Percentiles rank a stretch among this genome's conserved stretches.
Evolutionary conservation across 1,140 invertebrate species (phyloP).

Genomic region (Polyergus mexicanus): DNA sequence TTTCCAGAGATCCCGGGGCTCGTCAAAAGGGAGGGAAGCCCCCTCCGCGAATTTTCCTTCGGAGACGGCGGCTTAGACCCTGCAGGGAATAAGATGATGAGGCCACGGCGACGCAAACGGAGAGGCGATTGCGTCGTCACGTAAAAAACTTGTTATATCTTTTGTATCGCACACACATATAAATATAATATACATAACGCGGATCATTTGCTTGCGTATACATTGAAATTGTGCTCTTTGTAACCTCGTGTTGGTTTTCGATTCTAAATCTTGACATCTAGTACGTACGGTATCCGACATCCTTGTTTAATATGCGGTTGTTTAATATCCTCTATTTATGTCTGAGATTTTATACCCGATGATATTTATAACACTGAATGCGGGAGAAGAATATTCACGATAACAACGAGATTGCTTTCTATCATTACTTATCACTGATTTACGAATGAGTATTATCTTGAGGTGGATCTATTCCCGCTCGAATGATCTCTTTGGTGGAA

Average conservation of each 20-base stretch:
- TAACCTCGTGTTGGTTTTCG: neutral
- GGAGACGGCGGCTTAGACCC: constrained; percentile 26
- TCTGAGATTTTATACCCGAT: neutral
- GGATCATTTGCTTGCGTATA: neutral
- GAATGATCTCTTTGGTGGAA: constrained; percentile 62
- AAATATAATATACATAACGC: neutral
- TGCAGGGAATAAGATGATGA: neutral
- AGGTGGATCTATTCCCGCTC: constrained; percentile 41
- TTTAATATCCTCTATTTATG: neutral
- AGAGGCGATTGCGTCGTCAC: constrained; percentile 22
- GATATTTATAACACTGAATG: neutral
- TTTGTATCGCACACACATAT: neutral
- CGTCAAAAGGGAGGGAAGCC: constrained; percentile 52
- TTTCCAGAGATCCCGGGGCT: constrained; percentile 48
- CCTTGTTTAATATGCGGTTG: neutral
- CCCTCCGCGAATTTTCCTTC: constrained; percentile 54
- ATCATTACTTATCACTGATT: constrained; percentile 50
- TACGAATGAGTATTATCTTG: constrained; percentile 50
- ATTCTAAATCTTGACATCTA: neutral
- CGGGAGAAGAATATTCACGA: constrained; percentile 12
- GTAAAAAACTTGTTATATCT: constrained; percentile 3
- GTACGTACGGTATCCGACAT: neutral
- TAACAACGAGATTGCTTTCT: constrained; percentile 24
- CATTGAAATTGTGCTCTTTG: constrained; percentile 11
- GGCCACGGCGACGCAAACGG: neutral